Conservation (phyloP, 2,888 invertebrate species). For the Leucozona laternaria region DNA sequence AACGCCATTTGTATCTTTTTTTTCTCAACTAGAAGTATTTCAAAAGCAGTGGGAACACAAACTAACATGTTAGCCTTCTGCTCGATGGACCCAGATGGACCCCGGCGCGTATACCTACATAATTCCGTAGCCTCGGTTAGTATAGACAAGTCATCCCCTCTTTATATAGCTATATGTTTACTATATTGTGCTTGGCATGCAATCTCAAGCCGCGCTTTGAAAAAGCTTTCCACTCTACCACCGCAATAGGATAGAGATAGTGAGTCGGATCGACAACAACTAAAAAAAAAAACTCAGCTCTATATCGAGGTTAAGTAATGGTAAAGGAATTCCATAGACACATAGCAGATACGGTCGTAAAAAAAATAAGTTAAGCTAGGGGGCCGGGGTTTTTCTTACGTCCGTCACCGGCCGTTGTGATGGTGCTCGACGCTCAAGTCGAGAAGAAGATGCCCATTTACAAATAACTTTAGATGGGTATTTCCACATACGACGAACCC, state of each 20-base stretch:
- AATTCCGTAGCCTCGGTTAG: conserved; percentile 52
- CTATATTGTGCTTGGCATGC: conserved; percentile 48
- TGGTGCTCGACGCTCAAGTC: conserved; percentile 30
- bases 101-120: conserved; percentile 37
- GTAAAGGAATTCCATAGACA: conserved; percentile 72
- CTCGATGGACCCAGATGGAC: conserved; percentile 74
- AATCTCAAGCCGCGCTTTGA: conserved; percentile 49
- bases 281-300: conserved; percentile 44
- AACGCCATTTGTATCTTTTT: conserved; percentile 61
- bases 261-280: conserved; percentile 62
- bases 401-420: background rate
- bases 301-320: conserved; percentile 74
- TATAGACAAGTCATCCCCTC: conserved; percentile 35
- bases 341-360: conserved; percentile 29
- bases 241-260: conserved; percentile 65
- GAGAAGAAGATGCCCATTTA: conserved; percentile 58
- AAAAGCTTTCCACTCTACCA: conserved; percentile 67
- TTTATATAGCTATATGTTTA: conserved; percentile 7
- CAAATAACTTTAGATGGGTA: conserved; percentile 49
- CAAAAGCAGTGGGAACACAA: conserved; percentile 62
- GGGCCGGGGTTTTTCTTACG: conserved; percentile 30
- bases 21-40: conserved; percentile 44
- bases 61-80: conserved; percentile 72
- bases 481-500: conserved; percentile 50
- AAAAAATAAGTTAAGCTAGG: conserved; percentile 24